phyloP scores from a whole-genome alignment of 2,888 invertebrate species.

The Vandiemenella viatica region DNA sequence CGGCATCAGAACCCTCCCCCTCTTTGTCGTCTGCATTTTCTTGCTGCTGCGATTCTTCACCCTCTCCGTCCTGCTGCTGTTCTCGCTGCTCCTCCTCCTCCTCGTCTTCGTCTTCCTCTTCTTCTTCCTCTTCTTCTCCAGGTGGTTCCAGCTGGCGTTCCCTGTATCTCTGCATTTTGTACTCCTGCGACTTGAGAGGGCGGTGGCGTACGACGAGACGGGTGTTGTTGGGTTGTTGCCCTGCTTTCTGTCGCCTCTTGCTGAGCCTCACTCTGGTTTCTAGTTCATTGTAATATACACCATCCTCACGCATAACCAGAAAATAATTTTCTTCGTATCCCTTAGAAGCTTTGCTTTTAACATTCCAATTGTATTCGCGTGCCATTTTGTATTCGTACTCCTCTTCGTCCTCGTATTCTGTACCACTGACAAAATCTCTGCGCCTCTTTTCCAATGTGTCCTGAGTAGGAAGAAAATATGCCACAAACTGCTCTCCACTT shows the following conservation, averaged over 20 bases:
- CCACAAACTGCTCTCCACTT: slow-evolving; percentile 97
- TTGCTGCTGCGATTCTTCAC: no score
- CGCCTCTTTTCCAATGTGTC: slow-evolving; percentile 81
- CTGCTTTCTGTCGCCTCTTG: slow-evolving; percentile 71
- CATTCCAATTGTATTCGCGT: slow-evolving; percentile 98
- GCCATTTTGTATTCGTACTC: slow-evolving; percentile 96
- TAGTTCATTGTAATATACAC: slow-evolving; percentile 86
- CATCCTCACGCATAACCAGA: slow-evolving; percentile 78
- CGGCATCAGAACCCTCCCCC: slow-evolving; percentile 8
- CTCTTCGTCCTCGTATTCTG: slow-evolving; percentile 75
- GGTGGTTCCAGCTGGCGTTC: slow-evolving; percentile 81
- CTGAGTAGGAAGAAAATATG: slow-evolving; percentile 92
- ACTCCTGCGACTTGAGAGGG: slow-evolving; percentile 68
- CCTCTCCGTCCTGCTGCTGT: no score
- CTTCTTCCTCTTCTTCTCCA: slow-evolving; percentile 49
- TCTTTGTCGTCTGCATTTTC: slow-evolving; percentile 7
- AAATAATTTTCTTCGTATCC: slow-evolving; percentile 97
- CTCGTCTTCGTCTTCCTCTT: slow-evolving; percentile 29
- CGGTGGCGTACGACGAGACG: slow-evolving; percentile 80
- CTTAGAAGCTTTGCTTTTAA: slow-evolving; percentile 88
- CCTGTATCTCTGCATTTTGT: slow-evolving; percentile 69
- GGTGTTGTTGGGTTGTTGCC: slow-evolving; percentile 56
- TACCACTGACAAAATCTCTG: slow-evolving; percentile 55
- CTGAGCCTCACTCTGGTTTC: slow-evolving; percentile 90
- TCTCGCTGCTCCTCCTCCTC: slow-evolving; percentile 20